Percentiles rank a stretch among this genome's conserved stretches.
phyloP scores from a whole-genome alignment of 1,140 invertebrate species.

The Drosophila tsacasi region DNA sequence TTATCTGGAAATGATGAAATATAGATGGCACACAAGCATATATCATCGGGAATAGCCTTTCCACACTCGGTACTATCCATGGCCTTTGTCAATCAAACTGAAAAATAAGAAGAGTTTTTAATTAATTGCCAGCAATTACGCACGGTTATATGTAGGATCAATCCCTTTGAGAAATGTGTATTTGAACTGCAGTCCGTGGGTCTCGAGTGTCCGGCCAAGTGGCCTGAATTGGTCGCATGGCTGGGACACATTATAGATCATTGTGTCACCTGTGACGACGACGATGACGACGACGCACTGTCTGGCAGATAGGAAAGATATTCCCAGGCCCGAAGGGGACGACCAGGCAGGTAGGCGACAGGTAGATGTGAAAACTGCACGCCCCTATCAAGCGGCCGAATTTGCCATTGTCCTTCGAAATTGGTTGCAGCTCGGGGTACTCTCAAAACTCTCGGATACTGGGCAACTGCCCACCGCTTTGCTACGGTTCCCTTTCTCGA shows the following conservation, averaged over 20 bases:
- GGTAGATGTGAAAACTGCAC: slow-evolving; percentile 74
- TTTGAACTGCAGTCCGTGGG: slow-evolving; percentile 38
- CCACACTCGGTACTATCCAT: slow-evolving; percentile 31
- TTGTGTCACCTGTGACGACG: slow-evolving; percentile 67
- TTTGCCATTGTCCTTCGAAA: slow-evolving; percentile 60
- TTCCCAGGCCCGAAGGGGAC: slow-evolving; percentile 64
- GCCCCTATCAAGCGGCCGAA: slow-evolving; percentile 81
- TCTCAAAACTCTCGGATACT: slow-evolving; percentile 5
- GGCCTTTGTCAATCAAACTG: slow-evolving; percentile 13
- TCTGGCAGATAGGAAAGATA: slow-evolving; percentile 66
- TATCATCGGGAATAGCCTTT: slow-evolving; percentile 16
- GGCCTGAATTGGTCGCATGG: slow-evolving; percentile 33
- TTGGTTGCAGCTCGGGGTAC: slow-evolving; percentile 28
- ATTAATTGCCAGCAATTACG: slow-evolving; percentile 74
- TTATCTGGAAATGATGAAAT: not conserved
- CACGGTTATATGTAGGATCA: slow-evolving; percentile 34
- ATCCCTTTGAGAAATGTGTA: slow-evolving; percentile 59
- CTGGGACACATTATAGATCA: slow-evolving; percentile 64
- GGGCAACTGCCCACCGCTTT: slow-evolving; percentile 53
- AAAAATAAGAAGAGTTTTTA: slow-evolving; percentile 8
- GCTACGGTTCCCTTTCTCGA: slow-evolving; percentile 41
- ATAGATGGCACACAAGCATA: not conserved
- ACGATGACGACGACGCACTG: slow-evolving; percentile 65
- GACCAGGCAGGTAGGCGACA: slow-evolving; percentile 39
- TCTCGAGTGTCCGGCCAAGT: slow-evolving; percentile 29